These are phyloP conservation scores for Leptinotarsa tumamoca DNA, from an alignment of 2,888 invertebrate species.

Conservation along the genomic window DNA sequence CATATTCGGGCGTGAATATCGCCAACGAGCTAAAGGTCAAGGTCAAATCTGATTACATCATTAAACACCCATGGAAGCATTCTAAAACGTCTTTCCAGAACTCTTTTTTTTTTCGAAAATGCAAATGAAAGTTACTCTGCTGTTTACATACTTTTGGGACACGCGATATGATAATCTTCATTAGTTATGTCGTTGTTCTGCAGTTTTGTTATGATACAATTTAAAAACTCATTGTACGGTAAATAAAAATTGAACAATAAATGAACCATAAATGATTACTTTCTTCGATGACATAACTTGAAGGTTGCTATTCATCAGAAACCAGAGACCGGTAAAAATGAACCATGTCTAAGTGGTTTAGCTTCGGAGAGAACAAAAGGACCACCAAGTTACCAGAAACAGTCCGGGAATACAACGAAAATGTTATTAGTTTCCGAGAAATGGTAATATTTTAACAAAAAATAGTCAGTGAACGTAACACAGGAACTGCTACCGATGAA, in stretches of 20 bases:
- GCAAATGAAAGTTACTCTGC: too few relatives aligned
- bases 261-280: conserved; percentile 10
- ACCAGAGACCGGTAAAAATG: neutral
- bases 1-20: too few relatives aligned
- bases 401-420: neutral
- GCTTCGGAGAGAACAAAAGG: neutral
- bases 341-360: neutral
- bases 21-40: too few relatives aligned
- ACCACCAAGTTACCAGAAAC: neutral
- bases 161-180: too few relatives aligned
- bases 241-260: neutral
- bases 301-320: conserved; percentile 8
- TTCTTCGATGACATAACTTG: conserved; percentile 9
- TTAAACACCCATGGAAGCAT: too few relatives aligned
- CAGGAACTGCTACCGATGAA: too few relatives aligned
- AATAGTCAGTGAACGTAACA: too few relatives aligned
- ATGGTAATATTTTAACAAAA: neutral
- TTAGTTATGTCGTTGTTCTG: too few relatives aligned
- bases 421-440: neutral
- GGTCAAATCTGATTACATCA: too few relatives aligned
- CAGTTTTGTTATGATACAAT: conserved; percentile 2
- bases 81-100: too few relatives aligned
- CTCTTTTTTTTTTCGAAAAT: too few relatives aligned
- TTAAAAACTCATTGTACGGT: neutral
- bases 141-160: too few relatives aligned